Conservation (phyloP, 2,113 vertebrate genomes). For the Australoheros scitulus region DNA sequence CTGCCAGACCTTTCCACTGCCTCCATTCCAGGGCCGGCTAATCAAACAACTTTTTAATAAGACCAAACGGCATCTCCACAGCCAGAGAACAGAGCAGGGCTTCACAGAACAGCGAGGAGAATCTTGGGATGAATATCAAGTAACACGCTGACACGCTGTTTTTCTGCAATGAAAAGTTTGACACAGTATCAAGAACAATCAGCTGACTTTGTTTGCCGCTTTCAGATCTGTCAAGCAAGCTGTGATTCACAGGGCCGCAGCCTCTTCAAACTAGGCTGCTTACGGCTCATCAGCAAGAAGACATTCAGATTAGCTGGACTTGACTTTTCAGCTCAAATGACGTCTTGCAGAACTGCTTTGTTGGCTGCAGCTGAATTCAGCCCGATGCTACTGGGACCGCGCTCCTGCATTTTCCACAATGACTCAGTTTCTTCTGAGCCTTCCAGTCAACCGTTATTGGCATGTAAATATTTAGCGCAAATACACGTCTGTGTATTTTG, state of each 20-base stretch:
- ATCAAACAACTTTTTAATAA: constrained; percentile 92
- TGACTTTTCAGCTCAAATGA: constrained; percentile 33
- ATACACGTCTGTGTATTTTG: not conserved
- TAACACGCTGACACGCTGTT: constrained; percentile 61
- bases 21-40: constrained; percentile 82
- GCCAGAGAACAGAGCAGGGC: constrained; percentile 73
- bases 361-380: constrained; percentile 17
- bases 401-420: not conserved
- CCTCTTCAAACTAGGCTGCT: constrained; percentile 18
- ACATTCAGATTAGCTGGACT: constrained; percentile 18
- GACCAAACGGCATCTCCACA: constrained; percentile 82
- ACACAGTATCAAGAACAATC: constrained; percentile 66
- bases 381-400: not conserved
- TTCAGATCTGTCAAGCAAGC: constrained; percentile 52
- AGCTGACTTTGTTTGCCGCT: constrained; percentile 59
- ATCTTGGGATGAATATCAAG: constrained; percentile 81
- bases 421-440: not conserved
- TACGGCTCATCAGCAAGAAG: constrained; percentile 41
- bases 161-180: constrained; percentile 51
- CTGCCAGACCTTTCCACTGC: constrained; percentile 85
- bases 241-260: constrained; percentile 43
- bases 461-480: not conserved
- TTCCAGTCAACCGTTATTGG: not conserved
- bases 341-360: constrained; percentile 28
- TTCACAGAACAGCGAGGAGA: constrained; percentile 63